A percentile compares a stretch with the other conserved stretches of the same genome.
Evolutionary conservation across 2,888 invertebrate genomes (phyloP).

Genomic region (Hydriomena furcata): DNA sequence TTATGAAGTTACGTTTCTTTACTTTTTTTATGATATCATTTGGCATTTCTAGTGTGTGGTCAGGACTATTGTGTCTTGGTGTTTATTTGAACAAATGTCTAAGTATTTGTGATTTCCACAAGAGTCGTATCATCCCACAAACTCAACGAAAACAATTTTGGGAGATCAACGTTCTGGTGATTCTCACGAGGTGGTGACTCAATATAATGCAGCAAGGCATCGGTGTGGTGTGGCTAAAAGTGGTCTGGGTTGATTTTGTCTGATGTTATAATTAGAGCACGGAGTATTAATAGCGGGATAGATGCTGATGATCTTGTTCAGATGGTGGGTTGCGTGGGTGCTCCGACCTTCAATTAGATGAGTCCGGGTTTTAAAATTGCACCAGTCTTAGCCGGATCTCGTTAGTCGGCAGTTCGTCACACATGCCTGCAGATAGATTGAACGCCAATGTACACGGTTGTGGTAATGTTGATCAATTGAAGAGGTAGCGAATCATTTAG

Average conservation of each 20-base stretch:
- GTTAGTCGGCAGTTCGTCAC: constrained; percentile 47
- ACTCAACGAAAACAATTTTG: constrained; percentile 38
- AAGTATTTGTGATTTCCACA: not conserved
- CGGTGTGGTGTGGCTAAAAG: constrained; percentile 52
- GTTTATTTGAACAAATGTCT: constrained; percentile 14
- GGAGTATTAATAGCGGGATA: constrained; percentile 64
- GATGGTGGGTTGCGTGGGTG: constrained; percentile 61
- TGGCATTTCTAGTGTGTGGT: no score
- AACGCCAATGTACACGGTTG: constrained; percentile 50
- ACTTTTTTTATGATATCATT: constrained; percentile 44
- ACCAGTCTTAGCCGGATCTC: constrained; percentile 55
- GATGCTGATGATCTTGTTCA: constrained; percentile 61
- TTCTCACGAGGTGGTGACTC: constrained; percentile 48
- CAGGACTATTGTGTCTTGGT: no score
- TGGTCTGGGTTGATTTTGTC: constrained; percentile 55
- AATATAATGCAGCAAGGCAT: constrained; percentile 47
- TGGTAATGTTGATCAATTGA: constrained; percentile 51
- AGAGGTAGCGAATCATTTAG: constrained; percentile 35
- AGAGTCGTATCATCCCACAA: constrained; percentile 26
- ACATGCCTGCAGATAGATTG: constrained; percentile 49
- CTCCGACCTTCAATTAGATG: constrained; percentile 67
- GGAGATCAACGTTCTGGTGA: constrained; percentile 39
- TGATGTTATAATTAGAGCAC: constrained; percentile 64
- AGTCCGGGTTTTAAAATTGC: constrained; percentile 53
- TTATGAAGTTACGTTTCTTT: no score